Evolutionary conservation across 1,140 invertebrate species (phyloP).

Genomic region (Lepidurus apus): DNA sequence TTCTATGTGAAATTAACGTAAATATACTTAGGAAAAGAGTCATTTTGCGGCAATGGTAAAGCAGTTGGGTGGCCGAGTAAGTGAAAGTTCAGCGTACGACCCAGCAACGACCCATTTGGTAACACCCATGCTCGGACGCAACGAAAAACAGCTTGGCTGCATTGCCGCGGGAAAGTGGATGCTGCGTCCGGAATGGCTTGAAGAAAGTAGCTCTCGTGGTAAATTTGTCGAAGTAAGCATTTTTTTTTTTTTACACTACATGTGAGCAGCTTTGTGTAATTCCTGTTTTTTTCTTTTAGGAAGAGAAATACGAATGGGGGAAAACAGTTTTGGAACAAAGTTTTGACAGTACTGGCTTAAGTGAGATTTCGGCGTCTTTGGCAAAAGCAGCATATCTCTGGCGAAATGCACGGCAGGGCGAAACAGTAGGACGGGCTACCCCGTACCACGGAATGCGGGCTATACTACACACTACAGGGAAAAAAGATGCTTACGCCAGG

Average conservation of each 20-base stretch:
- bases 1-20: not conserved
- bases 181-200: constrained; percentile 68
- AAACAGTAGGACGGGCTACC: constrained; percentile 45
- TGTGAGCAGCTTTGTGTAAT: too few relatives aligned
- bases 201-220: constrained; percentile 55
- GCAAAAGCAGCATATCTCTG: constrained; percentile 53
- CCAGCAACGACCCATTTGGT: constrained; percentile 67
- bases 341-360: constrained; percentile 45
- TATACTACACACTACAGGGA: constrained; percentile 59
- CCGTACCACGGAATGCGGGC: constrained; percentile 64
- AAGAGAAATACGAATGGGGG: constrained; percentile 70
- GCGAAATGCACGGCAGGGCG: constrained; percentile 49
- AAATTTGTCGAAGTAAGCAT: constrained; percentile 60
- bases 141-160: constrained; percentile 76
- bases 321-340: constrained; percentile 52
- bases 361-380: constrained; percentile 50
- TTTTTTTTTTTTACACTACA: constrained; percentile 23
- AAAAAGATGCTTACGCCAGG: constrained; percentile 57
- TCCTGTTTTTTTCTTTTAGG: constrained; percentile 48
- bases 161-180: constrained; percentile 84
- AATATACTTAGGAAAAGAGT: constrained; percentile 40
- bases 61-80: constrained; percentile 61
- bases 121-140: constrained; percentile 63
- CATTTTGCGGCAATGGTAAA: constrained; percentile 52
- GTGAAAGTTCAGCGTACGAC: constrained; percentile 58